phyloP scores from a whole-genome alignment of 92 coral and sea anemone genomes.

The Porites divaricata region DNA sequence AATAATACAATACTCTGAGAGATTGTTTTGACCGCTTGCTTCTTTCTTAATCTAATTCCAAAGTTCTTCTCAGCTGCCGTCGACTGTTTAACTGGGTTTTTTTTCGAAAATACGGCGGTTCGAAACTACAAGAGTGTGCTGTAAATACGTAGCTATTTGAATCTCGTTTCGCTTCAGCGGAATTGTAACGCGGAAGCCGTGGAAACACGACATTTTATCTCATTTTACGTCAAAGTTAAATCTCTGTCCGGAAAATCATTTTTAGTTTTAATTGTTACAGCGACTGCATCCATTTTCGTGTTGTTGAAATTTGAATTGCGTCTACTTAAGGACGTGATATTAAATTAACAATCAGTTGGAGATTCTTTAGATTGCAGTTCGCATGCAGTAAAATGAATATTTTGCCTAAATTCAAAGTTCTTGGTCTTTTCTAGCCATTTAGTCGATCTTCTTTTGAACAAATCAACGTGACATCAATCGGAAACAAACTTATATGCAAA shows the following conservation, averaged over 20 bases:
- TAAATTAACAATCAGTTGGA: neutral
- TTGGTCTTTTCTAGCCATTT: neutral
- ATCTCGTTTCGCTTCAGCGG: neutral
- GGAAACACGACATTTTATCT: neutral
- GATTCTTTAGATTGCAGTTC: neutral
- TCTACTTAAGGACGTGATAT: neutral
- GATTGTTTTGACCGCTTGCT: neutral
- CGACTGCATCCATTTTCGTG: neutral
- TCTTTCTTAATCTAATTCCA: neutral
- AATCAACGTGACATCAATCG: conserved; percentile 5
- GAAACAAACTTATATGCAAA: conserved; percentile 35
- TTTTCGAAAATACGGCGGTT: neutral
- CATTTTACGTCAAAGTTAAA: neutral
- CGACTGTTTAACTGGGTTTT: neutral
- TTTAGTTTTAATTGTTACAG: neutral
- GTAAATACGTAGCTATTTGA: neutral
- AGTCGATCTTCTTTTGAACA: neutral
- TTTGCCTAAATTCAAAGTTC: neutral
- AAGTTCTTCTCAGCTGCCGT: conserved; percentile 1
- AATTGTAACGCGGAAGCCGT: neutral
- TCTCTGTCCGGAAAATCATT: neutral
- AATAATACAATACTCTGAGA: neutral
- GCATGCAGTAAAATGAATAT: neutral
- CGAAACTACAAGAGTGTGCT: neutral
- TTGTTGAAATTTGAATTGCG: conserved; percentile 27